Evolutionary conservation across 2,888 invertebrate genomes (phyloP).

Genomic region (Lissonota sp.): DNA sequence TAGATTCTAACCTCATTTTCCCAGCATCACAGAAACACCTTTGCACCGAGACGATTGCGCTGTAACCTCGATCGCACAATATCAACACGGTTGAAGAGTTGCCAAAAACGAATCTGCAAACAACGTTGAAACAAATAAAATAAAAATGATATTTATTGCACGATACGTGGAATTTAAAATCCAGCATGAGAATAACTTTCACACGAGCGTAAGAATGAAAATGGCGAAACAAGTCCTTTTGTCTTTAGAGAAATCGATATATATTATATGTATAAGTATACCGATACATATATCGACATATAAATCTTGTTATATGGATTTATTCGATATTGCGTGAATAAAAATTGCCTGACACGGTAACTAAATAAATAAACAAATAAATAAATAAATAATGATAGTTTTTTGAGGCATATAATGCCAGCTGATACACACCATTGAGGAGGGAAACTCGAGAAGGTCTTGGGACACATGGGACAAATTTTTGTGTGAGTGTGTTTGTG

Average conservation of each 20-base stretch:
- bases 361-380: slow-evolving; percentile 26
- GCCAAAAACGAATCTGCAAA: background rate
- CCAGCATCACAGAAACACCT: too few species aligned
- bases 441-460: slow-evolving; percentile 30
- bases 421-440: background rate
- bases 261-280: too few species aligned
- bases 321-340: slow-evolving; percentile 46
- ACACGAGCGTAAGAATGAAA: slow-evolving; percentile 24
- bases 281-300: background rate
- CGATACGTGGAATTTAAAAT: too few species aligned
- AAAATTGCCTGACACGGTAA: background rate
- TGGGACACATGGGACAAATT: slow-evolving; percentile 18
- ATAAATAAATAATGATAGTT: slow-evolving; percentile 10
- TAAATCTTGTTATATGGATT: slow-evolving; percentile 41
- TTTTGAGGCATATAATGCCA: background rate
- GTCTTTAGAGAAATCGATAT: too few species aligned
- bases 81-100: background rate
- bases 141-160: too few species aligned
- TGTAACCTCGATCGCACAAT: too few species aligned
- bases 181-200: slow-evolving; percentile 15
- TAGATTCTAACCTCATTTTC: background rate
- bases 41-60: too few species aligned
- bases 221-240: background rate
- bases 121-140: too few species aligned
- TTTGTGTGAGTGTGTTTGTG: too few species aligned